phyloP scores from a whole-genome alignment of 1,140 invertebrate genomes.

The Ceratina japonica region DNA sequence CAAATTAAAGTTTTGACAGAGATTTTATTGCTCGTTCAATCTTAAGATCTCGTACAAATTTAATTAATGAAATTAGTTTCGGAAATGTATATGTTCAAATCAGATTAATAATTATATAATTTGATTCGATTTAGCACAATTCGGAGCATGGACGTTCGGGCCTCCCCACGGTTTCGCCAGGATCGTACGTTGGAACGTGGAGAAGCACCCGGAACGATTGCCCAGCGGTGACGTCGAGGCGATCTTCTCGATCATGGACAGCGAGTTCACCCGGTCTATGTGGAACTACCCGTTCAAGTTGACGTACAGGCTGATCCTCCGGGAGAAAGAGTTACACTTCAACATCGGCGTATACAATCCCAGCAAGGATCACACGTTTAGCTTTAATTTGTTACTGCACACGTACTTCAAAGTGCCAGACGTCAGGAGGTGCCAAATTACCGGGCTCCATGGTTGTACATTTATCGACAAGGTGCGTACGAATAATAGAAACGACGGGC shows the following conservation, averaged over 20 bases:
- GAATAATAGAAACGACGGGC: no score
- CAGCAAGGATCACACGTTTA: slow-evolving; percentile 93
- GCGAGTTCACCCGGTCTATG: slow-evolving; percentile 94
- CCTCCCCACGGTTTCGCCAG: slow-evolving; percentile 97
- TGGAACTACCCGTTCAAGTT: slow-evolving; percentile 96
- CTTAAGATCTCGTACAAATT: no score
- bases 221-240: slow-evolving; percentile 94
- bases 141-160: slow-evolving; percentile 94
- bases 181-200: slow-evolving; percentile 93
- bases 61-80: no score
- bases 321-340: slow-evolving; percentile 95
- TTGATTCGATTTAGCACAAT: slow-evolving; percentile 87
- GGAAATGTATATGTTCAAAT: not conserved
- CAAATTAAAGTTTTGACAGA: no score
- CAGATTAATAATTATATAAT: not conserved
- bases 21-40: no score
- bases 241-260: slow-evolving; percentile 94
- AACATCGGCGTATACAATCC: slow-evolving; percentile 95
- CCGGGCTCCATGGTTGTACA: slow-evolving; percentile 93
- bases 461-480: slow-evolving; percentile 93
- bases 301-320: slow-evolving; percentile 91
- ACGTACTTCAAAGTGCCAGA: slow-evolving; percentile 98
- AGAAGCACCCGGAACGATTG: slow-evolving; percentile 91
- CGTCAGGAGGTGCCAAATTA: slow-evolving; percentile 93
- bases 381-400: slow-evolving; percentile 95